phyloP scores from a whole-genome alignment of 2,113 vertebrate genomes.

The Muntiacus reevesi region DNA sequence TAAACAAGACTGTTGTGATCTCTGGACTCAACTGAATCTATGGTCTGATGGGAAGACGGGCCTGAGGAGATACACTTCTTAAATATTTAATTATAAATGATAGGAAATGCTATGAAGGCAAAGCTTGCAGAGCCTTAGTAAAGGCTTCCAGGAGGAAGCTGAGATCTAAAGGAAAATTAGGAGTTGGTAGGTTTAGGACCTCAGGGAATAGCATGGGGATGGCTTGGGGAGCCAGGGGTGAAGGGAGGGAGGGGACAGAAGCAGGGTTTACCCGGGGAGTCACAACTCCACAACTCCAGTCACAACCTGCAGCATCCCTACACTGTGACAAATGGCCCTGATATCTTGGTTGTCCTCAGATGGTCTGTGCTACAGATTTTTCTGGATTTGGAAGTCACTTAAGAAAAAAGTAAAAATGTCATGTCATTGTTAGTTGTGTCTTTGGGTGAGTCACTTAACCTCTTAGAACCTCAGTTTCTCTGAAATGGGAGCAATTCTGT shows the following conservation, averaged over 20 bases:
- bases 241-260: neutral
- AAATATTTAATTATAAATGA: neutral
- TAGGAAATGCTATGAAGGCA: neutral
- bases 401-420: neutral
- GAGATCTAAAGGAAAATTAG: neutral
- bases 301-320: neutral
- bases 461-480: neutral
- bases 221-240: too few relatives aligned
- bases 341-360: neutral
- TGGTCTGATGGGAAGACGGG: neutral
- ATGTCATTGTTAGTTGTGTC: neutral
- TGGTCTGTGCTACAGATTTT: neutral
- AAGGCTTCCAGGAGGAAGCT: neutral
- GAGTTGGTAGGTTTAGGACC: neutral
- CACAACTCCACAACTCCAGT: neutral
- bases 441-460: neutral
- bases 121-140: neutral
- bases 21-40: neutral
- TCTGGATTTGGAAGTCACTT: constrained; percentile 11
- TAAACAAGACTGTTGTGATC: neutral
- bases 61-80: neutral
- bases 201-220: neutral
- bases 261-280: neutral
- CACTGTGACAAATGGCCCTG: neutral
- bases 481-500: neutral